Evolutionary conservation across 2,113 vertebrate species (phyloP).

Genomic region (Elephantulus edwardii): DNA sequence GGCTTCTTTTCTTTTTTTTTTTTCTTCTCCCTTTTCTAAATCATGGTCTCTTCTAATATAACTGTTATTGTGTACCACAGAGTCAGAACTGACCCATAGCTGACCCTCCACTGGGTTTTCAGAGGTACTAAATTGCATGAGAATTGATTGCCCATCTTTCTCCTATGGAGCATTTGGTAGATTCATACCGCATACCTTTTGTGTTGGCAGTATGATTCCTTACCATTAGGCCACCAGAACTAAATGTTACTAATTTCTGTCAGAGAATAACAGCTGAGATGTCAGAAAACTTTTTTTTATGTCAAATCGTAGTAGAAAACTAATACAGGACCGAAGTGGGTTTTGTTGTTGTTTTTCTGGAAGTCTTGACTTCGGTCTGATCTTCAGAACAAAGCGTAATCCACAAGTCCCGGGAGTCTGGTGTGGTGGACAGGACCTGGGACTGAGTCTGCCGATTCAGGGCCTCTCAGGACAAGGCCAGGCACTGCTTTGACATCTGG

Average conservation of each 20-base stretch:
- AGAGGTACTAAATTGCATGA: too few species aligned
- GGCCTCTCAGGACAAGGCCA: background rate
- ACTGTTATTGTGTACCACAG: too few species aligned
- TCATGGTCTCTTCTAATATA: background rate
- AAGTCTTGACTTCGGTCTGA: background rate
- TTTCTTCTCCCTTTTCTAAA: too few species aligned
- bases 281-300: background rate
- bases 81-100: too few species aligned
- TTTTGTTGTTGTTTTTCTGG: background rate
- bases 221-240: too few species aligned
- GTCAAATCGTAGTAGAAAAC: background rate
- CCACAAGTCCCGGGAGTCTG: background rate
- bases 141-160: too few species aligned
- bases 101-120: too few species aligned
- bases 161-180: too few species aligned
- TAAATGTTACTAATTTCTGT: background rate
- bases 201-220: too few species aligned
- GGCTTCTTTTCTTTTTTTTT: background rate
- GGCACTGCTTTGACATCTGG: background rate
- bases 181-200: too few species aligned
- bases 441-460: background rate
- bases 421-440: background rate
- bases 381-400: slow-evolving; percentile 21
- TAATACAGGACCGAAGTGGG: background rate
- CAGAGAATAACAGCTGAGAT: background rate